phyloP scores from a whole-genome alignment of 2,113 vertebrate genomes.

The Neomonachus schauinslandi region DNA sequence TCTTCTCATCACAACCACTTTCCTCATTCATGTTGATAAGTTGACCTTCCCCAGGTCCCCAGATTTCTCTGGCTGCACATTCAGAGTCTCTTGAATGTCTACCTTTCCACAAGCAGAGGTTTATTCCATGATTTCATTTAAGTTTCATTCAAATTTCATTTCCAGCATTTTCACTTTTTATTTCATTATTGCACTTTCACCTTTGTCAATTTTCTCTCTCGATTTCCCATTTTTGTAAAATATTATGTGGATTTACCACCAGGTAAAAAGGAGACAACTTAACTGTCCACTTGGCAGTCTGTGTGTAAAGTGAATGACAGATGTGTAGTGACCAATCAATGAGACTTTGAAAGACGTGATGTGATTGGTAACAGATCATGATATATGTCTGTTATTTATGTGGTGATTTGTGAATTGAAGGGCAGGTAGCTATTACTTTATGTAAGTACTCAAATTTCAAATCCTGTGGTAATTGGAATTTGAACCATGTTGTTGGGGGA shows the following conservation, averaged over 20 bases:
- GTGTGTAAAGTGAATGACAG: neutral
- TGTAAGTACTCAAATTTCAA: neutral
- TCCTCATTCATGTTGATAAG: neutral
- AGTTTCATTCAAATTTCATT: constrained; percentile 26
- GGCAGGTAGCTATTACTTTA: neutral
- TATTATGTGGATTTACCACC: neutral
- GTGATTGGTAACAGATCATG: neutral
- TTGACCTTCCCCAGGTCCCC: neutral
- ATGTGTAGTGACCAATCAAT: neutral
- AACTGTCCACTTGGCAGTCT: neutral
- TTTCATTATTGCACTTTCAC: neutral
- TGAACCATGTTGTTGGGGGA: neutral
- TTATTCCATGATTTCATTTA: neutral
- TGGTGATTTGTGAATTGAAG: neutral
- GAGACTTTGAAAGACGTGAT: neutral
- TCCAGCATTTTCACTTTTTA: neutral
- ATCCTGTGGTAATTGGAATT: neutral
- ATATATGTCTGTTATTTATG: neutral
- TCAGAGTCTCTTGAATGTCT: neutral
- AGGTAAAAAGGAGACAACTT: neutral
- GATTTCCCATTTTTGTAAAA: constrained; percentile 27
- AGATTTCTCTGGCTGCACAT: neutral
- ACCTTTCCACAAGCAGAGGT: neutral
- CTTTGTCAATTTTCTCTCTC: neutral
- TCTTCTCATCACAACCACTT: neutral